Percentiles rank a stretch among this genome's conserved stretches.
Evolutionary conservation across 2,797 vertebrate species (phyloP).

Genomic region (Pempheris klunzingeri): DNA sequence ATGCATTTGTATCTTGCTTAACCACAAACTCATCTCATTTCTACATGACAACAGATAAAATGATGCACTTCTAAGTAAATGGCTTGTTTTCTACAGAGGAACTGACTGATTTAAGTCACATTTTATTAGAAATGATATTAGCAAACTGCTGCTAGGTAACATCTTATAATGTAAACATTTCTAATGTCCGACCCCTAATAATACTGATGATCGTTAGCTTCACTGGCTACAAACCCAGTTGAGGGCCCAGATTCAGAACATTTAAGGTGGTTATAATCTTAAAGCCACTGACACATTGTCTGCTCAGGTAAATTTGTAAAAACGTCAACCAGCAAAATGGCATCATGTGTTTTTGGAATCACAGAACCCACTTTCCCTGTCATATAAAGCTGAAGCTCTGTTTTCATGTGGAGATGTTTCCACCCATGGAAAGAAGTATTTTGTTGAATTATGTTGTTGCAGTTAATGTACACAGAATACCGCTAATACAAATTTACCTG

Average conservation of each 20-base stretch:
- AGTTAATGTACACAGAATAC: not conserved
- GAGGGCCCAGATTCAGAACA: not conserved
- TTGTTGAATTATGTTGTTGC: too few relatives aligned
- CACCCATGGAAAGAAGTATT: not conserved
- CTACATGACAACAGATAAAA: not conserved
- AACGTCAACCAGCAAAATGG: not conserved
- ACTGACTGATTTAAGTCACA: not conserved
- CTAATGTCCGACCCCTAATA: conserved; percentile 5
- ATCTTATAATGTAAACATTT: conserved; percentile 3
- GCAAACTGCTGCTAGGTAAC: not conserved
- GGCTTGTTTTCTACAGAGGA: not conserved
- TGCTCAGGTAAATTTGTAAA: not conserved
- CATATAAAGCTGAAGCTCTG: not conserved
- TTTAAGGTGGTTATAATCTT: conserved; percentile 7
- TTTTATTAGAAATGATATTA: too few relatives aligned
- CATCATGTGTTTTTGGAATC: conserved; percentile 2
- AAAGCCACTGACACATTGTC: not conserved
- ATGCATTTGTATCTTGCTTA: not conserved
- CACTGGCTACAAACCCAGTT: too few relatives aligned
- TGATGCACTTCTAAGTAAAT: not conserved
- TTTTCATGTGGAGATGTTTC: not conserved
- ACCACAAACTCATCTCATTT: not conserved
- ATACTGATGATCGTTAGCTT: not conserved
- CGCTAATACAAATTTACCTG: not conserved
- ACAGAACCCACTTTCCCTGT: too few relatives aligned